A percentile compares a stretch with the other conserved stretches of the same genome.
These are phyloP conservation scores for Myrmecobius fasciatus DNA, from an alignment of 2,113 vertebrate genomes.

Conservation along the genomic window DNA sequence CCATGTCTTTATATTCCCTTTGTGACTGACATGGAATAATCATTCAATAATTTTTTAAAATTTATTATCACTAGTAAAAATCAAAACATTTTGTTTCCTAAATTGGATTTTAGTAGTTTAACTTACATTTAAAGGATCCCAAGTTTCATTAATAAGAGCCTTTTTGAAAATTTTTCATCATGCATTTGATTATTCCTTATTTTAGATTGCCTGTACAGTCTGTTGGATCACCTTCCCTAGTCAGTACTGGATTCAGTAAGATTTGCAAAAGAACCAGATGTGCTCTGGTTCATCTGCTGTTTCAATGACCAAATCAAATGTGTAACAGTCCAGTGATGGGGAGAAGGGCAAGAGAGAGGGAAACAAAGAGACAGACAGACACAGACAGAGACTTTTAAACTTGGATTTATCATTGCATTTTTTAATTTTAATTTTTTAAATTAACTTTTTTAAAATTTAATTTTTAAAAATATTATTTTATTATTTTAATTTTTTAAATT, in stretches of 20 bases:
- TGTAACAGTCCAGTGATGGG: not conserved
- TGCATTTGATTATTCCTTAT: not conserved
- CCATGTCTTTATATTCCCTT: not conserved
- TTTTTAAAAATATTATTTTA: no score
- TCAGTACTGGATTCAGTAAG: conserved; percentile 61
- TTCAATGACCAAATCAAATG: conserved; percentile 48
- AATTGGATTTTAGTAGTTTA: not conserved
- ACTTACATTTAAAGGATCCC: conserved; percentile 20
- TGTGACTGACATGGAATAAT: not conserved
- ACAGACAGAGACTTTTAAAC: no score
- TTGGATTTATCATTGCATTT: no score
- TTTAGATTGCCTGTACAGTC: conserved; percentile 12
- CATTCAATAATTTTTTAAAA: not conserved
- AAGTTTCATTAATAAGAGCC: not conserved
- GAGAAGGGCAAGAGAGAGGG: not conserved
- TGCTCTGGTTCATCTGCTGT: conserved; percentile 15
- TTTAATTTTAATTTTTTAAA: no score
- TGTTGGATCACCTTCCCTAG: not conserved
- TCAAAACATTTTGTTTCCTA: conserved; percentile 21
- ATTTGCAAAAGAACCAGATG: conserved; percentile 59
- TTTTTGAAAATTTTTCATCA: not conserved
- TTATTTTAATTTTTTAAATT: no score
- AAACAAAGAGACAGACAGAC: not conserved
- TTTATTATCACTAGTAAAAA: conserved; percentile 21
- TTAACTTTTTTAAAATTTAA: no score